Percentiles rank a stretch among this genome's conserved stretches.
phyloP scores from a whole-genome alignment of 2,113 vertebrate species.

The Ursus arctos region DNA sequence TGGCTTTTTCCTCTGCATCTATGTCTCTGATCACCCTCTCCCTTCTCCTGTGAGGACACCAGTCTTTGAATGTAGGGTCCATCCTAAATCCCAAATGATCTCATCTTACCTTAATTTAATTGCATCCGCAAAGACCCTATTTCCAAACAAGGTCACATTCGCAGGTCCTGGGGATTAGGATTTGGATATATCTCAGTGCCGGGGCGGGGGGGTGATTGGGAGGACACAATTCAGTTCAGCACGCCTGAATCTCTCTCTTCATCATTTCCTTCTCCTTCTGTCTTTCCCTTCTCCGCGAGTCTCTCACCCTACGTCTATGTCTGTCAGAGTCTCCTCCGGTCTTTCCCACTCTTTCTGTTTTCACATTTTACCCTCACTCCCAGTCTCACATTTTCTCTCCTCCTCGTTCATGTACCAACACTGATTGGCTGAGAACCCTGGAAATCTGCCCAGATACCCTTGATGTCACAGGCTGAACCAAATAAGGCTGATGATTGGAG shows the following conservation, averaged over 20 bases:
- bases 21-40: background rate
- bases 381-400: background rate
- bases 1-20: background rate
- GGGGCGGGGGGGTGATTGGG: fast-evolving
- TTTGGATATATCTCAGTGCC: background rate
- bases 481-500: background rate
- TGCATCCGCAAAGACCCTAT: background rate
- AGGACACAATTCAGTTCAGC: too few relatives aligned
- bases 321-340: background rate
- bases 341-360: background rate
- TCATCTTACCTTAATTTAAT: background rate
- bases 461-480: background rate
- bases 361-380: background rate
- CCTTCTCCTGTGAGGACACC: background rate
- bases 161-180: background rate
- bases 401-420: background rate
- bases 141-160: background rate
- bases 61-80: background rate
- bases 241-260: background rate
- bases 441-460: background rate
- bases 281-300: background rate
- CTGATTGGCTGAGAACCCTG: background rate
- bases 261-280: background rate
- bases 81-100: background rate
- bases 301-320: background rate